Percentiles rank a stretch among this genome's conserved stretches.
Evolutionary conservation across 2,888 invertebrate species (phyloP).

Genomic region (Agrotis segetum): DNA sequence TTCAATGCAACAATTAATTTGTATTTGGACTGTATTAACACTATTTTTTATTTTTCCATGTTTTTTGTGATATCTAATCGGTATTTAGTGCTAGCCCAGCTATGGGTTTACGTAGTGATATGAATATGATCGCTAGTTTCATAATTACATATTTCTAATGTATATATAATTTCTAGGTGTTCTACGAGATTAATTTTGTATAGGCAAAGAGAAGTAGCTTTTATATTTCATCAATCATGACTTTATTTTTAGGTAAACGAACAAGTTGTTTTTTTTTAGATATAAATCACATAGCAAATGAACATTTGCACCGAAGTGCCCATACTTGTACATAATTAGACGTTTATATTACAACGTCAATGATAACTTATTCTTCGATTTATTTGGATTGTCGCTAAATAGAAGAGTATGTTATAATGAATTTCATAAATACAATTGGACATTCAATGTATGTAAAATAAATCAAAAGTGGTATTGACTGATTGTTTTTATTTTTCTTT

Average conservation of each 20-base stretch:
- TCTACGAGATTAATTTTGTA: constrained; percentile 71
- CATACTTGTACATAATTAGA: constrained; percentile 74
- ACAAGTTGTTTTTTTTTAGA: constrained; percentile 62
- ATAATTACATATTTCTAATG: constrained; percentile 62
- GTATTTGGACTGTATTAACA: constrained; percentile 53
- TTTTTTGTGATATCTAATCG: constrained; percentile 70
- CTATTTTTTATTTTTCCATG: constrained; percentile 50
- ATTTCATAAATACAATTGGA: constrained; percentile 63
- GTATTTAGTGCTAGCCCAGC: constrained; percentile 62
- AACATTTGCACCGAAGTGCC: constrained; percentile 81
- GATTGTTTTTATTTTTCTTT: constrained; percentile 14
- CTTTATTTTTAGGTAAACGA: constrained; percentile 66
- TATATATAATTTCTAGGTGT: constrained; percentile 67
- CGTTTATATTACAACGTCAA: constrained; percentile 67
- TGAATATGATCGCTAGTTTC: constrained; percentile 54
- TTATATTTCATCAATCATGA: constrained; percentile 71
- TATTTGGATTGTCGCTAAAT: constrained; percentile 34
- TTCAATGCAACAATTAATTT: constrained; percentile 57
- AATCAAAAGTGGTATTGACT: constrained; percentile 65
- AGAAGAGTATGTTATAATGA: constrained; percentile 58
- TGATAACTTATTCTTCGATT: constrained; percentile 58
- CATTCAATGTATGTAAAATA: constrained; percentile 68
- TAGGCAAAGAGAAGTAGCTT: constrained; percentile 59
- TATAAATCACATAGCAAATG: constrained; percentile 72
- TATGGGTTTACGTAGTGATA: constrained; percentile 51